These are phyloP conservation scores for Heliconius melpomene DNA, from an alignment of 1,140 invertebrate genomes.

Conservation along the genomic window DNA sequence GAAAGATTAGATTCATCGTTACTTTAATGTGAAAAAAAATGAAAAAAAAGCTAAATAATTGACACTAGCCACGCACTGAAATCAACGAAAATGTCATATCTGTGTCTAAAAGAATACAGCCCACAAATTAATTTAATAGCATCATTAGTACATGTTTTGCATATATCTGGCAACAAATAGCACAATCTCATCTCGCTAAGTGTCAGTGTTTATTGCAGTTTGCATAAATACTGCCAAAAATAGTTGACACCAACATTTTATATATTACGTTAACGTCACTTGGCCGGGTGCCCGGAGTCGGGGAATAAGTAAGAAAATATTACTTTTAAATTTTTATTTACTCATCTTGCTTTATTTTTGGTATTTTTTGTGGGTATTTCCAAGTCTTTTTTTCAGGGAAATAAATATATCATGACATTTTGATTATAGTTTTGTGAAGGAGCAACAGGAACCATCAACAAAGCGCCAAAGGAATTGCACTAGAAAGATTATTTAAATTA, in stretches of 20 bases:
- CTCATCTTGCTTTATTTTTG: background rate
- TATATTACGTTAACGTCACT: slow-evolving; percentile 29
- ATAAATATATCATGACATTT: no score
- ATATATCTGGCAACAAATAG: slow-evolving; percentile 9
- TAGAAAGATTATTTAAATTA: background rate
- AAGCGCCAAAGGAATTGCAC: background rate
- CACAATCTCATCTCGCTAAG: slow-evolving; percentile 5
- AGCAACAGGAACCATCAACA: no score
- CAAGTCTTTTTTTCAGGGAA: no score
- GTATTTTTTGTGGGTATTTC: background rate
- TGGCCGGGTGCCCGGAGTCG: slow-evolving; percentile 18
- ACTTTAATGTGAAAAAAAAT: no score
- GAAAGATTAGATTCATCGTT: no score
- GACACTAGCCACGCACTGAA: no score
- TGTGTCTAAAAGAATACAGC: no score
- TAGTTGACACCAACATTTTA: slow-evolving; percentile 22
- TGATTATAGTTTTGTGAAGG: no score
- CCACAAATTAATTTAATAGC: slow-evolving; percentile 5
- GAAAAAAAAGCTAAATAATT: no score
- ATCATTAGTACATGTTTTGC: slow-evolving; percentile 2
- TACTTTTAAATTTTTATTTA: slow-evolving; percentile 16
- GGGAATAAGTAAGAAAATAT: slow-evolving; percentile 22
- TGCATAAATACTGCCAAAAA: slow-evolving; percentile 27
- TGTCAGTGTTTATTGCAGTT: slow-evolving; percentile 22
- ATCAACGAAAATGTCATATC: no score